Evolutionary conservation across 2,797 vertebrate species (phyloP).

Genomic region (Danio kyathit): DNA sequence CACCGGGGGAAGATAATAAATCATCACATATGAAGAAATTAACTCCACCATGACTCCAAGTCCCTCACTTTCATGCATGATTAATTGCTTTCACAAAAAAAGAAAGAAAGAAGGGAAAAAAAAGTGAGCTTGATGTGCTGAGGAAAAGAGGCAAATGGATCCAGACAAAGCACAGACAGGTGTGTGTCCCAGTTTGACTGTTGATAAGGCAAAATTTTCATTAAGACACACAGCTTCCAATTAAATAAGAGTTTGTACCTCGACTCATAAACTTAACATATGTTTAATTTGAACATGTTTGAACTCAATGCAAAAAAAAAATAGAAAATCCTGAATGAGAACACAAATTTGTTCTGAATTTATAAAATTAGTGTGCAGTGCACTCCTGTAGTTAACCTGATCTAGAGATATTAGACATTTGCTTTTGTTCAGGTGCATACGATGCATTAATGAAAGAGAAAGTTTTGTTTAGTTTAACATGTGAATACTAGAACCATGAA

Average conservation of each 20-base stretch:
- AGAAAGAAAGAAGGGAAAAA: conserved; percentile 4
- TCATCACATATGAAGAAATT: conserved; percentile 80
- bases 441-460: not conserved
- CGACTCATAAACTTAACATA: not conserved
- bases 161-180: conserved; percentile 60
- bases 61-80: conserved; percentile 69
- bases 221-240: conserved; percentile 43
- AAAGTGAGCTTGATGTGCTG: conserved; percentile 62
- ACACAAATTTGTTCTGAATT: not conserved
- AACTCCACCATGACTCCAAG: conserved; percentile 72
- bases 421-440: not conserved
- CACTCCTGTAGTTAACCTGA: not conserved
- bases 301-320: not conserved
- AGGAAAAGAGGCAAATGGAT: conserved; percentile 73
- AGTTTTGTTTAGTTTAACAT: too few relatives aligned
- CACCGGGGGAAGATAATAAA: conserved; percentile 76
- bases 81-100: conserved; percentile 74
- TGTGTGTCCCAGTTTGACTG: conserved; percentile 73
- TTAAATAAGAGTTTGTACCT: conserved; percentile 3
- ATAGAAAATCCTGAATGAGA: not conserved
- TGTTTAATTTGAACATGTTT: not conserved
- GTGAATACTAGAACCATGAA: too few relatives aligned
- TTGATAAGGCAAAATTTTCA: conserved; percentile 72
- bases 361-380: not conserved
- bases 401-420: not conserved